These are phyloP conservation scores for Diarsia rubi DNA, from an alignment of 2,888 invertebrate species.

Conservation along the genomic window DNA sequence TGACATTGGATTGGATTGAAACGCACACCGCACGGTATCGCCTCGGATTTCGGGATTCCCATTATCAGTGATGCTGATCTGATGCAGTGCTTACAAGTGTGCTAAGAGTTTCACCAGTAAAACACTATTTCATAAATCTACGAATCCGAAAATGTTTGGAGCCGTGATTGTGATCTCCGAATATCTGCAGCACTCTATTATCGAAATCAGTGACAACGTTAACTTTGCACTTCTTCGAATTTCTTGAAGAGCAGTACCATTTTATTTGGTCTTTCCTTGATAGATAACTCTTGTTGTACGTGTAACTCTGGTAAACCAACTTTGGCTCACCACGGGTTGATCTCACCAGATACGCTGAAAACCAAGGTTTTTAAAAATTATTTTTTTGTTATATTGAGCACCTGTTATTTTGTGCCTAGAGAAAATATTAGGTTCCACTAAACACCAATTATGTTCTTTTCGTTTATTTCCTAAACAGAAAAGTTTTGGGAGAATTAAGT, in stretches of 20 bases:
- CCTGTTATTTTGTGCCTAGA: too few relatives aligned
- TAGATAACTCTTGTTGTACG: constrained; percentile 74
- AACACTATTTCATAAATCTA: constrained; percentile 1
- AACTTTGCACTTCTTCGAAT: constrained; percentile 74
- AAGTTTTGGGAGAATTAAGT: not conserved
- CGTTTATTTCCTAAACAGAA: not conserved
- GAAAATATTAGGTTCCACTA: constrained; percentile 4
- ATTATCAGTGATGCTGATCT: too few relatives aligned
- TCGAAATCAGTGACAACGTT: constrained; percentile 69
- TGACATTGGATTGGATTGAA: too few relatives aligned
- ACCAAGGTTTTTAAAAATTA: constrained; percentile 9
- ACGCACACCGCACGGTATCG: not conserved
- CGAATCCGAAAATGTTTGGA: constrained; percentile 16
- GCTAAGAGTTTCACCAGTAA: not conserved
- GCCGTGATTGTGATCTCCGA: constrained; percentile 51
- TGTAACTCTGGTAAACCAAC: constrained; percentile 69
- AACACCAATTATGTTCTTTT: not conserved
- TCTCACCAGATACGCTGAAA: constrained; percentile 67
- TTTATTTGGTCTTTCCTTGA: constrained; percentile 70
- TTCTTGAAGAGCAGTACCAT: constrained; percentile 80
- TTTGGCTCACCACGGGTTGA: constrained; percentile 74
- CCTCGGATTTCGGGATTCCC: not conserved
- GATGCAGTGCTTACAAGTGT: too few relatives aligned
- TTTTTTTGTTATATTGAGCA: not conserved
- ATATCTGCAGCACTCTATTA: constrained; percentile 46